phyloP scores from a whole-genome alignment of 2,888 invertebrate species.

The Drosophila merina region DNA sequence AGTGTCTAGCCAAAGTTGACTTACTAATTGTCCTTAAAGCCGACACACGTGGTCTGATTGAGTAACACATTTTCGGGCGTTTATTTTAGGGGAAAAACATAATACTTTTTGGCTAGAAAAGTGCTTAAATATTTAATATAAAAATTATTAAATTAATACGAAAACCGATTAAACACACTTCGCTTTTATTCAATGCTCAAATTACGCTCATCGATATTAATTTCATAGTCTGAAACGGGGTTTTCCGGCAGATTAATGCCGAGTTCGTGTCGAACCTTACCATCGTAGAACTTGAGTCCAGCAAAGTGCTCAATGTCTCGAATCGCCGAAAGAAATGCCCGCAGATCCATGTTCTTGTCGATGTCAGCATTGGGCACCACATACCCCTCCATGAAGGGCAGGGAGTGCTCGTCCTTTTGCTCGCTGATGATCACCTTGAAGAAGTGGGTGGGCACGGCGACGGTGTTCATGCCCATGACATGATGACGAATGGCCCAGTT shows the following conservation, averaged over 20 bases:
- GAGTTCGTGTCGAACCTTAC: constrained; percentile 85
- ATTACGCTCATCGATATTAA: neutral
- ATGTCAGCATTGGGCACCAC: constrained; percentile 95
- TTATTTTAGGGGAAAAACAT: neutral
- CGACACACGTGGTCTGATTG: neutral
- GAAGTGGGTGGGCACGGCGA: constrained; percentile 98
- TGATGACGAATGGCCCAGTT: constrained; percentile 94
- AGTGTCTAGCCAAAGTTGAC: constrained; percentile 23
- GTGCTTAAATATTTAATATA: too few species aligned
- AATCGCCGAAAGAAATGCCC: constrained; percentile 91
- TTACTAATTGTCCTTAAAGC: constrained; percentile 16
- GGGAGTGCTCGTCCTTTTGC: constrained; percentile 85
- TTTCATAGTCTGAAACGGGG: neutral
- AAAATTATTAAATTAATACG: neutral
- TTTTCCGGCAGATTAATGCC: neutral
- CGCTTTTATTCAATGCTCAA: neutral
- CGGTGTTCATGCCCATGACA: constrained; percentile 94
- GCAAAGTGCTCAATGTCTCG: constrained; percentile 95
- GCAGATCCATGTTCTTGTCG: constrained; percentile 89
- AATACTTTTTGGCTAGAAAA: too few species aligned
- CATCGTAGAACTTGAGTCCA: constrained; percentile 95
- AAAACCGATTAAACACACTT: neutral
- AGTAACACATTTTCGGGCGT: neutral
- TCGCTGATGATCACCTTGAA: constrained; percentile 96
- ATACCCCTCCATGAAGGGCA: constrained; percentile 93